Evolutionary conservation across 2,113 vertebrate genomes (phyloP).

Genomic region (Lamprologus callipterus): DNA sequence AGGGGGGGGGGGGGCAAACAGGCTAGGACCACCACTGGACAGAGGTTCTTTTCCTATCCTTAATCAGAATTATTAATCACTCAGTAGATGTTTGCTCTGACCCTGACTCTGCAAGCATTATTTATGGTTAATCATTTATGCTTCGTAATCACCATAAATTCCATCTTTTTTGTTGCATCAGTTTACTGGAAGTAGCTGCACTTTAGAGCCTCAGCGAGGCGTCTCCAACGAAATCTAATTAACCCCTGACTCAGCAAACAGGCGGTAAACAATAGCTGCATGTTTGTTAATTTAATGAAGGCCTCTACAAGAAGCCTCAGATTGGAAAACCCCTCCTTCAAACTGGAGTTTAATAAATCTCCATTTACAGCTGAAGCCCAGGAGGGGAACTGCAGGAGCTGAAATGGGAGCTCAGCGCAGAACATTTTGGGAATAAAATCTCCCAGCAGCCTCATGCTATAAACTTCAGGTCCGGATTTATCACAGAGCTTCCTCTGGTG

Average conservation of each 20-base stretch:
- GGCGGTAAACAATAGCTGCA: background rate
- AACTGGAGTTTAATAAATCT: background rate
- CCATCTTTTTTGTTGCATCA: background rate
- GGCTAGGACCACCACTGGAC: accelerated
- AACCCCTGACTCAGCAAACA: background rate
- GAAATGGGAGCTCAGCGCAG: background rate
- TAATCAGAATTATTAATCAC: background rate
- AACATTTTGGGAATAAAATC: background rate
- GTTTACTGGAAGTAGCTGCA: background rate
- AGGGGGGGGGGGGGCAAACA: too few relatives aligned
- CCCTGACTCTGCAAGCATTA: background rate
- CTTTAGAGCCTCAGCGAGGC: background rate
- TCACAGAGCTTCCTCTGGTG: background rate
- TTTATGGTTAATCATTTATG: background rate
- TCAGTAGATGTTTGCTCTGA: background rate
- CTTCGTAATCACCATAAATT: background rate
- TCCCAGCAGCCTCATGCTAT: background rate
- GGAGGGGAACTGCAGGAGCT: background rate
- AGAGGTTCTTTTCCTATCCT: background rate
- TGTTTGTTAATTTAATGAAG: background rate
- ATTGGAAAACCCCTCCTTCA: background rate
- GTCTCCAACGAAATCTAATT: background rate
- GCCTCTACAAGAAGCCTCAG: background rate
- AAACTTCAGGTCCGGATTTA: slow-evolving; percentile 20
- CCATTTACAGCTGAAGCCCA: background rate